phyloP scores from a whole-genome alignment of 2,888 invertebrate genomes.

The Busseola fusca region DNA sequence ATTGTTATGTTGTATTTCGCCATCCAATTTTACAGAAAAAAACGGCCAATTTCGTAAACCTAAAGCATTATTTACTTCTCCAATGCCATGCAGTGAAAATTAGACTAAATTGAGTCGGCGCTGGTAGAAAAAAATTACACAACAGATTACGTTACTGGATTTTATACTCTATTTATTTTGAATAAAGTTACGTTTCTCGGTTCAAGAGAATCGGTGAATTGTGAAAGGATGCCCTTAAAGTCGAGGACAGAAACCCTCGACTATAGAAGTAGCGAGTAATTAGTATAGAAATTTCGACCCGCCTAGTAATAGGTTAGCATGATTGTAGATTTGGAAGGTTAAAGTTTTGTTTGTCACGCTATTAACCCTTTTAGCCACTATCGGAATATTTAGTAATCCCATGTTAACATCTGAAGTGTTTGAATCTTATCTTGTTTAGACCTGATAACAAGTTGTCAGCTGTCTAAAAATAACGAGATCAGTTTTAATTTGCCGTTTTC shows the following conservation, averaged over 20 bases:
- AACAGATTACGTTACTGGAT: constrained; percentile 1
- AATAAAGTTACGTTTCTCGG: constrained; percentile 29
- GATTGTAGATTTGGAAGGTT: constrained; percentile 36
- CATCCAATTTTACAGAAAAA: constrained; percentile 3
- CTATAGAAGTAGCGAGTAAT: constrained; percentile 56
- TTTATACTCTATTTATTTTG: constrained; percentile 21
- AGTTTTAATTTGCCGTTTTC: constrained; percentile 2
- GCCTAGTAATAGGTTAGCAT: constrained; percentile 30
- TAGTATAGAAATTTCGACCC: constrained; percentile 64
- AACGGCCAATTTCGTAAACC: constrained; percentile 3
- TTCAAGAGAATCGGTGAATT: constrained; percentile 34
- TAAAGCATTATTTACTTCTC: background rate
- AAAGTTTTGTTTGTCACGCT: constrained; percentile 30
- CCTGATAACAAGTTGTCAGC: background rate
- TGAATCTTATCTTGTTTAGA: background rate
- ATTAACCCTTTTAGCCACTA: background rate
- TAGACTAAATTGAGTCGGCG: constrained; percentile 12
- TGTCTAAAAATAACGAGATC: background rate
- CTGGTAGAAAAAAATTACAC: constrained; percentile 14
- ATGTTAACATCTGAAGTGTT: background rate
- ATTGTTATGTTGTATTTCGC: constrained; percentile 24
- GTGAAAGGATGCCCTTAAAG: constrained; percentile 54
- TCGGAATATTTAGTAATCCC: background rate
- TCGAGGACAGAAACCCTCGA: constrained; percentile 41
- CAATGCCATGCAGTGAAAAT: constrained; percentile 10